Conservation (phyloP, 2,888 invertebrate genomes). For the Stenichneumon culpator region DNA sequence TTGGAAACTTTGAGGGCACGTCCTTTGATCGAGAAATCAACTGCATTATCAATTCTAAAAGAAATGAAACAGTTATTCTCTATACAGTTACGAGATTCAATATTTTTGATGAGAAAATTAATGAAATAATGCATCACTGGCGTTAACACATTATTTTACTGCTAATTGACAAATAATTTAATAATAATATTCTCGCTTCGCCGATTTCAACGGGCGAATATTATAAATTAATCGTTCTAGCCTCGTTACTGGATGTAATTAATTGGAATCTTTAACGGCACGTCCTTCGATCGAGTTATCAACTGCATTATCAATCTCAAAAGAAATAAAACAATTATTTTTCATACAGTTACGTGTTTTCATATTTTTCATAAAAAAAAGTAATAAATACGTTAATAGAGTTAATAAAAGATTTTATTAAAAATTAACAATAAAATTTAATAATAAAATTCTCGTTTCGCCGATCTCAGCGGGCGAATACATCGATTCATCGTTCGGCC, state of each 20-base stretch:
- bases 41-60: neutral
- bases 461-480: slow-evolving; percentile 17
- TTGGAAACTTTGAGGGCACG: slow-evolving; percentile 17
- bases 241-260: slow-evolving; percentile 29
- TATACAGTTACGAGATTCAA: too few relatives aligned
- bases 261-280: slow-evolving; percentile 4
- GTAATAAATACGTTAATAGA: too few relatives aligned
- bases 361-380: too few relatives aligned
- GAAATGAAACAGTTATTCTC: too few relatives aligned
- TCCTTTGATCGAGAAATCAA: slow-evolving; percentile 15
- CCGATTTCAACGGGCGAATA: slow-evolving; percentile 22
- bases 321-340: too few relatives aligned
- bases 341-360: too few relatives aligned
- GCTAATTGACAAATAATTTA: too few relatives aligned
- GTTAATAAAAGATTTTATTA: too few relatives aligned
- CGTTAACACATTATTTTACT: too few relatives aligned
- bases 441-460: slow-evolving; percentile 45
- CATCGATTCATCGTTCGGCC: slow-evolving; percentile 19
- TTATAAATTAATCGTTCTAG: slow-evolving; percentile 26
- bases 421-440: too few relatives aligned
- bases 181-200: slow-evolving; percentile 42
- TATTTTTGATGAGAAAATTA: too few relatives aligned
- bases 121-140: too few relatives aligned
- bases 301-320: neutral
- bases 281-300: slow-evolving; percentile 26